Conservation (phyloP, 2,888 invertebrate species). For the Dynastes hyllus region DNA sequence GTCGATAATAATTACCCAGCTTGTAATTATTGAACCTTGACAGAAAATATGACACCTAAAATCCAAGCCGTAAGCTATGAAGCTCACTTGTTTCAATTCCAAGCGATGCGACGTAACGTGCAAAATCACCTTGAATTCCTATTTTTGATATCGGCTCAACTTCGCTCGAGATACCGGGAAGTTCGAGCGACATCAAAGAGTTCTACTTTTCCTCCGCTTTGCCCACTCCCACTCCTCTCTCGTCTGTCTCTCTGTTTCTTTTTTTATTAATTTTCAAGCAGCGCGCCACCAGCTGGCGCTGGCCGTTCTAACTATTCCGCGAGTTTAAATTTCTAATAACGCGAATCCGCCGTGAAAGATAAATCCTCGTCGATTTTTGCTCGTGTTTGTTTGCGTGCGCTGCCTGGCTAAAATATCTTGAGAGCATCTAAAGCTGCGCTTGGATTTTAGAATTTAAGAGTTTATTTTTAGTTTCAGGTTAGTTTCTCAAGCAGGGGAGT, state of each 20-base stretch:
- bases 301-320: slow-evolving; percentile 3
- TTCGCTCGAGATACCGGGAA: slow-evolving; percentile 15
- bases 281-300: slow-evolving; percentile 7
- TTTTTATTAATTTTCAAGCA: slow-evolving; percentile 17
- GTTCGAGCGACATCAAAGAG: slow-evolving; percentile 26
- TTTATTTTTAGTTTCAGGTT: too few species aligned
- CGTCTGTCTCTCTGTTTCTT: neutral
- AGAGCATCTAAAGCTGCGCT: neutral
- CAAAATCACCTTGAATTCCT: slow-evolving; percentile 15
- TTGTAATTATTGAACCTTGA: too few species aligned
- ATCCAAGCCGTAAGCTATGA: too few species aligned
- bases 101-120: neutral
- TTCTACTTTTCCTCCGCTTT: neutral
- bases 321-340: slow-evolving; percentile 45
- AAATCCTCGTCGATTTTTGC: slow-evolving; percentile 30
- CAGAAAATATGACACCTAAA: too few species aligned
- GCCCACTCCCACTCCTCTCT: neutral
- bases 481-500: too few species aligned
- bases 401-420: slow-evolving; percentile 19
- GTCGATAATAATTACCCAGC: too few species aligned
- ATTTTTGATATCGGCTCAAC: slow-evolving; percentile 29
- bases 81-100: too few species aligned
- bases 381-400: slow-evolving; percentile 28
- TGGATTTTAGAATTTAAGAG: too few species aligned
- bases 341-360: slow-evolving; percentile 26